A percentile compares a stretch with the other conserved stretches of the same genome.
Evolutionary conservation across 2,888 invertebrate genomes (phyloP).

Genomic region (Pollenia angustigena): DNA sequence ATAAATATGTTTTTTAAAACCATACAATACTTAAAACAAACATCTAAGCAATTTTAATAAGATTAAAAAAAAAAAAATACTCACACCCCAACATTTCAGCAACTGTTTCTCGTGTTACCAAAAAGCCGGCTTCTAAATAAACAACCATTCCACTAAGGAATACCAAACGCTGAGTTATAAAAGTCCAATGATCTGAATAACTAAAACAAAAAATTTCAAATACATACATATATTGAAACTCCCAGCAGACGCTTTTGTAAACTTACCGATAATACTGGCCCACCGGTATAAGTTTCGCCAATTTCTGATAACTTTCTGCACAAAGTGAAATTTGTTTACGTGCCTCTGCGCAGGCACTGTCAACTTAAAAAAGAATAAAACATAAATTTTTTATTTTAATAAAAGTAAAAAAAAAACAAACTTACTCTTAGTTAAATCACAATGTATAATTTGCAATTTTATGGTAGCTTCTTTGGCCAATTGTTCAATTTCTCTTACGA

Average conservation of each 20-base stretch:
- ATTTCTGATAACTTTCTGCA: conserved; percentile 86
- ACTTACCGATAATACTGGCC: conserved; percentile 91
- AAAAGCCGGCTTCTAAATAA: conserved; percentile 91
- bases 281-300: conserved; percentile 88
- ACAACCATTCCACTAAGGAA: conserved; percentile 91
- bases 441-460: conserved; percentile 92
- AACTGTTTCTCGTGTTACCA: conserved; percentile 90
- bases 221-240: background rate
- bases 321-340: conserved; percentile 88
- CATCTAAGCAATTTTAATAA: background rate
- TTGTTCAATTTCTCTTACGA: conserved; percentile 89
- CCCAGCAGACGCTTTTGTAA: background rate
- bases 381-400: background rate
- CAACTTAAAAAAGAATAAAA: conserved; percentile 84
- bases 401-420: background rate
- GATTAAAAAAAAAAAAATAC: conserved; percentile 76
- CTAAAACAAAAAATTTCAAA: conserved; percentile 79
- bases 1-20: too few relatives aligned
- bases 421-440: conserved; percentile 88
- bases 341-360: conserved; percentile 87
- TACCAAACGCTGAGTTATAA: conserved; percentile 91
- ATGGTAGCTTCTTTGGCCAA: conserved; percentile 91
- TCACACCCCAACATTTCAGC: conserved; percentile 92
- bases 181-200: conserved; percentile 95
- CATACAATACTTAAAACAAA: background rate